A percentile compares a stretch with the other conserved stretches of the same genome.
phyloP scores from a whole-genome alignment of 64 coral and sea anemone species.

The Montipora efflorescens region DNA sequence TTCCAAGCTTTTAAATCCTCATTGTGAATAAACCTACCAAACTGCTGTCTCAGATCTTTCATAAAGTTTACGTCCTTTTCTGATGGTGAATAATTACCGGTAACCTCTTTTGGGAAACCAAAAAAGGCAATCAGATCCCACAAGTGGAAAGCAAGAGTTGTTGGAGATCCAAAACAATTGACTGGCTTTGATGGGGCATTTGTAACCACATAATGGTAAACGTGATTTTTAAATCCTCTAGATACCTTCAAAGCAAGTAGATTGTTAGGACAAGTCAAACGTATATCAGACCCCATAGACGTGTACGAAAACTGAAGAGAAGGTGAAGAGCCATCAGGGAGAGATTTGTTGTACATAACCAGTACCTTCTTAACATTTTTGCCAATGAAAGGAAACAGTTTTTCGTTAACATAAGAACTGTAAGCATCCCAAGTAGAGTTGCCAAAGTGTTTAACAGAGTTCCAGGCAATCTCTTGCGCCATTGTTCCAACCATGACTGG shows the following conservation, averaged over 20 bases:
- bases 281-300: conserved; percentile 75
- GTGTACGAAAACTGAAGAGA: conserved; percentile 61
- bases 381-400: conserved; percentile 67
- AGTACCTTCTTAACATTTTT: conserved; percentile 13
- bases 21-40: conserved; percentile 64
- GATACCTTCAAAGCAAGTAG: conserved; percentile 69
- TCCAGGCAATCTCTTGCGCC: conserved; percentile 68
- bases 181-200: conserved; percentile 55
- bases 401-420: conserved; percentile 40
- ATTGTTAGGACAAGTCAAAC: conserved; percentile 66
- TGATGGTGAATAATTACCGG: conserved; percentile 38
- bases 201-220: conserved; percentile 81
- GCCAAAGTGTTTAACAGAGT: conserved; percentile 45
- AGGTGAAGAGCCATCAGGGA: not conserved
- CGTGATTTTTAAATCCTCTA: conserved; percentile 43
- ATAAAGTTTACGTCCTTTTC: conserved; percentile 36
- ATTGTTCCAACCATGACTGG: conserved; percentile 80
- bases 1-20: conserved; percentile 54
- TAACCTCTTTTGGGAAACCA: conserved; percentile 49
- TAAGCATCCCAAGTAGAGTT: conserved; percentile 28
- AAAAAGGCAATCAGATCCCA: conserved; percentile 88
- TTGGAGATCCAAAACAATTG: not conserved
- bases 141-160: conserved; percentile 70
- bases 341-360: conserved; percentile 47
- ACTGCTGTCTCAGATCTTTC: conserved; percentile 65